Base-by-base conservation (phyloP, 2,113 vertebrate genomes). In the Motacilla tschutschensis region DNA sequence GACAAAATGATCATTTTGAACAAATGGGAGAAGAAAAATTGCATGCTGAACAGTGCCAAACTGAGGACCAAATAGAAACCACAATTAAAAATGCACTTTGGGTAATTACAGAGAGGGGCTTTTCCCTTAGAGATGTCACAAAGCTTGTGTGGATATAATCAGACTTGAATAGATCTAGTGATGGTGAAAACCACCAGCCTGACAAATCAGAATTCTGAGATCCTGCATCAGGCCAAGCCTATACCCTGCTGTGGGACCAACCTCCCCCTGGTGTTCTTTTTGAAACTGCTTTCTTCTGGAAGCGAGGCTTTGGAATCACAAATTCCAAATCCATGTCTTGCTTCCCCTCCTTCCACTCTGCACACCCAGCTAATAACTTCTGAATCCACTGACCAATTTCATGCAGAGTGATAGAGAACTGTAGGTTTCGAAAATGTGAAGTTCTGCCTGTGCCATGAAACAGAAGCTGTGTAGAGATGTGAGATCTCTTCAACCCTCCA, bases 41-140 rank as follows among this genome's bases (percentile, higher is more conserved):
- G 46, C 55, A 35, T 8, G 16, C 28, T 75, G 70, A 83, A 17
- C 41, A 22, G 38, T 55, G 66, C 86, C 85, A 87, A 46, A 36
- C 43, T 44, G 40, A 87, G 44, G 44, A 40, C 17, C 62, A 64
- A 53, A 77, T 60, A 74, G 41, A 87, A 82, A 57, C 70, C 83
- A 63, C 76, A 87, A 71, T 71, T 74, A 44, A 63, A 83, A 88
- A 59, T 74, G 65, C 62, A 24, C 48, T 81, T 74, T 13, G 71
- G 54, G n/a, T 93, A 89, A 84, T 88, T 75, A 81, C 38, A 70
- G 79, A 84, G 73, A 77, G 65, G 69, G 67, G 40, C 25, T 85
- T 91, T 92, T 85, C 73, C 72, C 40, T 85, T 12, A 29, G 51
- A 85, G 64, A 47, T 53, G 46, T 70, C 85, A 89, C 85, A 79